Evolutionary conservation across 2,797 vertebrate species (phyloP).

Genomic region (Potorous gilbertii): DNA sequence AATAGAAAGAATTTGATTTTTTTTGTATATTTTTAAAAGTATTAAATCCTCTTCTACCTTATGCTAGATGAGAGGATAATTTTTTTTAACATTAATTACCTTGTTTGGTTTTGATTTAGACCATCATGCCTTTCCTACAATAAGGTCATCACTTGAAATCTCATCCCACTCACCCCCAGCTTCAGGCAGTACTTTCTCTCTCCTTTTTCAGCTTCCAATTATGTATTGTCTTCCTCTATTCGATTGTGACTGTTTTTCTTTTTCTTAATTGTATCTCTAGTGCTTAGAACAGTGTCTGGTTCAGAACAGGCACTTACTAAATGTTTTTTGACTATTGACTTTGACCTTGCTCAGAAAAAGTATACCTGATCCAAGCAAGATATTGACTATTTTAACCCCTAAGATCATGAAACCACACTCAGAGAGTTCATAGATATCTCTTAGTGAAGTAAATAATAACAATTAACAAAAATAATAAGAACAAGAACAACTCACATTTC

Average conservation of each 20-base stretch:
- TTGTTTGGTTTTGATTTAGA: neutral
- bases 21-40: neutral
- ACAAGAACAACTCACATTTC: neutral
- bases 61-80: neutral
- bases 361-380: neutral
- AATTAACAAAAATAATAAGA: neutral
- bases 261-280: neutral
- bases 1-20: neutral
- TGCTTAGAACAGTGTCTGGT: neutral
- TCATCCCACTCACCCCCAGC: neutral
- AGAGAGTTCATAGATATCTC: constrained; percentile 5
- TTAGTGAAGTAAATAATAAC: neutral
- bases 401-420: constrained; percentile 23
- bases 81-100: neutral
- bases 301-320: neutral
- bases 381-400: constrained; percentile 38
- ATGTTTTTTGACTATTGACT: neutral
- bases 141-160: neutral
- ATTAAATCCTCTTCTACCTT: neutral
- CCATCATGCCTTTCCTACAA: neutral
- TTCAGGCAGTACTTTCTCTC: neutral
- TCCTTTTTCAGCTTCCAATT: neutral
- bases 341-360: neutral
- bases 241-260: neutral
- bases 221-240: neutral